Evolutionary conservation across 2,113 vertebrate genomes (phyloP), one percentile per base, ranked within the genome.

Genomic region (Lophius piscatorius): DNA sequence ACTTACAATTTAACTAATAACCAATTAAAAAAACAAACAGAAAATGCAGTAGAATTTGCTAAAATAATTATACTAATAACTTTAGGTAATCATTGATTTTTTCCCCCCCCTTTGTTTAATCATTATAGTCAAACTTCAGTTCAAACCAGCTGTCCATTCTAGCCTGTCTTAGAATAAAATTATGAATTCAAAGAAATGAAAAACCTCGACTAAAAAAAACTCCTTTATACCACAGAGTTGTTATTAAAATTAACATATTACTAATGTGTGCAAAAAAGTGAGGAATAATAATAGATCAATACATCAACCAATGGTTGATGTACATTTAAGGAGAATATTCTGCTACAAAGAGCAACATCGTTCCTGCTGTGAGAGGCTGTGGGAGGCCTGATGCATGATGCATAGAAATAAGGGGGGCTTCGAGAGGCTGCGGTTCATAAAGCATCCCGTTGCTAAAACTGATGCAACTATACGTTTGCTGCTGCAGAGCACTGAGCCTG

Each of bases 321-420:
- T n/a, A 55, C 52, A 79, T 51, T 70, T 41, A 62, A 49, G 58
- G 38, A 34, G 36, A 49, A 57, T 46, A 61, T 28, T 59, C 17
- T 6, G 31, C 21, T 5, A 64, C 44, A 63, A 49, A 52, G 45
- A 76, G 47, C 24, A 54, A 36, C 42, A 46, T 58, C 13, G 24
- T 68, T 57, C 21, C 42, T 28, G 55, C 45, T 49, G 44, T 49
- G 39, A 38, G 49, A 12, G 18, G 47, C 6, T 61, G 21, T 13
- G 22, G 58, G 40, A 48, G 73, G 79, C 59, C 73, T 66, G 59
- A 34, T 59, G 52, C 56, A 78, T 73, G 78, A 76, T 79, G 76
- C 63, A 67, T 70, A 63, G 54, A 28, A 73, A 35, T 8, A 18
- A 16, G 36, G 38, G 40, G 52, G 39, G 41, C 41, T 22, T 48